Evolutionary conservation across 2,888 invertebrate species (phyloP).

Genomic region (Habrosyne pyritoides): DNA sequence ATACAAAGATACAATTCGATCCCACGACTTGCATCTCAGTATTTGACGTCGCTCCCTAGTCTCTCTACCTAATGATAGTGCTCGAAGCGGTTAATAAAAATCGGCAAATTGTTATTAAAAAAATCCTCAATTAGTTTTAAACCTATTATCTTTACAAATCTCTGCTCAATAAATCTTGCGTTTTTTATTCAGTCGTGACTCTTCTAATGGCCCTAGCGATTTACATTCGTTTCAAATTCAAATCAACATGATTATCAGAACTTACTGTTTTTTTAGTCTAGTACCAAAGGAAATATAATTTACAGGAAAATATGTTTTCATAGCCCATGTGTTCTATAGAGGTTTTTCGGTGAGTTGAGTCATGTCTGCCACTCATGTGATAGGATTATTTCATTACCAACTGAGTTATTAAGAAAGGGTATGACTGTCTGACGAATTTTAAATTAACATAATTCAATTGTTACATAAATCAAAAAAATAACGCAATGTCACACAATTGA

Average conservation of each 20-base stretch:
- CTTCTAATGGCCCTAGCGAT: not conserved
- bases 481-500: not conserved
- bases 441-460: not conserved
- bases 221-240: not conserved
- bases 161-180: not conserved
- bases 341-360: too few relatives aligned
- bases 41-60: too few relatives aligned
- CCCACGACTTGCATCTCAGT: too few relatives aligned
- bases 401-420: not conserved
- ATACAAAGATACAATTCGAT: too few relatives aligned
- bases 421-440: not conserved
- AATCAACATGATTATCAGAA: not conserved
- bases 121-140: not conserved
- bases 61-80: too few relatives aligned
- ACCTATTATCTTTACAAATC: not conserved
- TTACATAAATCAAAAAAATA: not conserved
- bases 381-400: too few relatives aligned
- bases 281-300: not conserved
- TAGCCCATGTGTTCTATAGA: too few relatives aligned
- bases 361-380: too few relatives aligned
- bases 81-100: too few relatives aligned
- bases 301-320: too few relatives aligned
- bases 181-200: not conserved
- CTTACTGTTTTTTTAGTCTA: not conserved
- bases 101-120: not conserved